phyloP scores from a whole-genome alignment of 2,113 vertebrate genomes.

The Antechinus flavipes region DNA sequence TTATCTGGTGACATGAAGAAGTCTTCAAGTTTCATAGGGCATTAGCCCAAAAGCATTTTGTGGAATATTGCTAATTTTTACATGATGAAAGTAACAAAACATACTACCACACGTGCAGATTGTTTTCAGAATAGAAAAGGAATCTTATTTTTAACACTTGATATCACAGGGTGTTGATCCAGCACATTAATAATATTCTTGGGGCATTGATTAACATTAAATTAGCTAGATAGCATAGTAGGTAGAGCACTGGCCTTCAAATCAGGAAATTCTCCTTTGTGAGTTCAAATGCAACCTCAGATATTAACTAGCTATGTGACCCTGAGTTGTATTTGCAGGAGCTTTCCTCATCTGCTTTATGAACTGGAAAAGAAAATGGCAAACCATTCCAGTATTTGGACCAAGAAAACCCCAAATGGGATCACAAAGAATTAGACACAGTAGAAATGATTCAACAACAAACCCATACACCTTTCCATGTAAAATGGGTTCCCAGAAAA shows the following conservation, averaged over 20 bases:
- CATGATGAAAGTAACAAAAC: neutral
- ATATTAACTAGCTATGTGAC: neutral
- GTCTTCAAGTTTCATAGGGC: neutral
- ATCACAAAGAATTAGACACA: too few species aligned
- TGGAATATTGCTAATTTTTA: neutral
- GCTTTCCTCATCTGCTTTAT: neutral
- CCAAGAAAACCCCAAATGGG: neutral
- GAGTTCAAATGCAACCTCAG: neutral
- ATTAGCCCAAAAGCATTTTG: neutral
- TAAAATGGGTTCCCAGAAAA: neutral
- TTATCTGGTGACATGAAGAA: neutral
- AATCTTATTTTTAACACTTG: neutral
- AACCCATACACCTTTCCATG: neutral
- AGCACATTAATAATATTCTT: slow-evolving; percentile 7
- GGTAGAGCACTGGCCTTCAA: neutral
- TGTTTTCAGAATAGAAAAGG: neutral
- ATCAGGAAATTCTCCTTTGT: neutral
- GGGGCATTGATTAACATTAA: slow-evolving; percentile 20
- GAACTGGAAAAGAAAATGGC: neutral
- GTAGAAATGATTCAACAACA: too few species aligned
- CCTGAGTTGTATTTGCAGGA: too few species aligned
- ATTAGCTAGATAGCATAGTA: neutral
- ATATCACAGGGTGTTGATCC: neutral
- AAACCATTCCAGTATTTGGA: neutral
- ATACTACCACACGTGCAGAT: neutral